phyloP scores from a whole-genome alignment of 2,113 vertebrate species.

The Phaethon lepturus region DNA sequence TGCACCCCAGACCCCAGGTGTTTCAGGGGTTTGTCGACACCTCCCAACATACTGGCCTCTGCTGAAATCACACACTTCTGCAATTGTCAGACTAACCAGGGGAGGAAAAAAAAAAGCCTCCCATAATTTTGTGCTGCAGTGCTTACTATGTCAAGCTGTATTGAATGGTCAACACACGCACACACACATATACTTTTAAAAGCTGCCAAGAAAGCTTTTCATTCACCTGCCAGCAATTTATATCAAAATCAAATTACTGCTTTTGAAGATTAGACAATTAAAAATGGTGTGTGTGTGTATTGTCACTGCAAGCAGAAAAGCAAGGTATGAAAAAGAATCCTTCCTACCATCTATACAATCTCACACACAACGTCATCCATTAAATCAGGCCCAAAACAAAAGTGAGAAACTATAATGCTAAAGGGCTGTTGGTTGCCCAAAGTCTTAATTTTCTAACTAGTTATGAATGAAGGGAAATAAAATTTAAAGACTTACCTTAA shows the following conservation, averaged over 20 bases:
- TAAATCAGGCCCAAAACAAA: neutral
- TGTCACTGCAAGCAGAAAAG: neutral
- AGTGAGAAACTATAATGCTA: neutral
- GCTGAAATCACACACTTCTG: neutral
- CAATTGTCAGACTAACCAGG: neutral
- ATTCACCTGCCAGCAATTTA: neutral
- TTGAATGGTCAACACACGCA: fast-evolving
- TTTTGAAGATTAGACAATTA: neutral
- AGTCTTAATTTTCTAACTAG: slow-evolving; percentile 1
- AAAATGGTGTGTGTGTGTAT: neutral
- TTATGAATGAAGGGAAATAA: neutral
- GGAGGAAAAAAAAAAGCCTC: neutral
- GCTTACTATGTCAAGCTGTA: neutral
- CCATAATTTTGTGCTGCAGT: neutral
- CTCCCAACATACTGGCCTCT: neutral
- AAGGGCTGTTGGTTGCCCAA: neutral
- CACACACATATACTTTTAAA: fast-evolving
- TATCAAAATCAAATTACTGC: neutral
- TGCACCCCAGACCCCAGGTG: neutral
- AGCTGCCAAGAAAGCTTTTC: neutral
- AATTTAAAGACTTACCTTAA: neutral
- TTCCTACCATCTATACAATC: neutral
- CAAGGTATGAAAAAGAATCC: neutral
- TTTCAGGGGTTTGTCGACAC: neutral
- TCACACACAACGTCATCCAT: neutral